Evolutionary conservation across 2,113 vertebrate species (phyloP), one percentile per base, ranked within the genome.

Genomic region (Epinephelus lanceolatus): DNA sequence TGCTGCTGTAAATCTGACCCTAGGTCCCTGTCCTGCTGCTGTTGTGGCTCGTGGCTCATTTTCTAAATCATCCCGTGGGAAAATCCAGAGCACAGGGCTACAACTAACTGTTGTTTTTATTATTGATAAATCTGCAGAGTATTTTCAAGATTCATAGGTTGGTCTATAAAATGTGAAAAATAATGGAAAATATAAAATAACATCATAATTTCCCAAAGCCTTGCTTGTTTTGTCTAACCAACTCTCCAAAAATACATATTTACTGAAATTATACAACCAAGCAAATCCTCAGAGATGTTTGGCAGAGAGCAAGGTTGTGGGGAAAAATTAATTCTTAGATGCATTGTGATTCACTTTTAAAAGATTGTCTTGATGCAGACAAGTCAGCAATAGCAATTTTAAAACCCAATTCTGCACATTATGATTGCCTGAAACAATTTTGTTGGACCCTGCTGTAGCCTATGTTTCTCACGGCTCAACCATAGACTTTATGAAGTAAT

Each of bases 1-100:
- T 42, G 56, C 45, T 69, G 66, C 55, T 69, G 51, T 74, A 81
- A 76, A 84, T 88, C 73, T 81, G 80, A 78, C 9, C 52, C 19
- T 7, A 18, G 27, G 62, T 76, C n/a, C 11, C 40, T 2, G 19
- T 67, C 59, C 66, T 55, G 67, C 73, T 82, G 73, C 61, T 73
- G 77, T 51, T 2, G 25, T 21, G 23, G 5, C 56, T 18, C 1
- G 4, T 63, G 10, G 57, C 25, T 80, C 53, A 80, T 70, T 71
- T 68, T 67, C 27, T 45, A 27, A 51, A 73, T 55, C 49, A 23
- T 17, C 51, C 30, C 0, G 1, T 63, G 78, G 78, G 56, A 49
- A 72, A 37, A 57, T 65, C 6, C 60, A n/a, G 9, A 69, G 23
- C 6, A 30, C 14, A 14, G 47, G 19, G 25, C 47, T 61, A 21